These are phyloP conservation scores for Aulostomus chinensis DNA, from an alignment of 2,797 vertebrate genomes.

Conservation along the genomic window DNA sequence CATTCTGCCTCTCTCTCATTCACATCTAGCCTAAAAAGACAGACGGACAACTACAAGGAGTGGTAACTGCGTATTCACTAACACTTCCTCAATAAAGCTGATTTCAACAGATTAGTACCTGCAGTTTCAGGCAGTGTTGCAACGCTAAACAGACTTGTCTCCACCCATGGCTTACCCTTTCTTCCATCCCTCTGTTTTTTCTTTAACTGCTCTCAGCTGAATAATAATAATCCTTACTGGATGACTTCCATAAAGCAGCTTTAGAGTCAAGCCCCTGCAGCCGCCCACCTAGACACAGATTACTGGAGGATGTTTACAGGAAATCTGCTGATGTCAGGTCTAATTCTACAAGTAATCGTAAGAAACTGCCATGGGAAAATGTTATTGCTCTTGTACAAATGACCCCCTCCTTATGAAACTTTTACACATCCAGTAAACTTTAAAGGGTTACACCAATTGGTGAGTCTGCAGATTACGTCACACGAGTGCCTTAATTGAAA, in stretches of 20 bases:
- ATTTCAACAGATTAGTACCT: conserved; percentile 40
- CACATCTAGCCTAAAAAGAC: too few relatives aligned
- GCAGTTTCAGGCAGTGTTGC: conserved; percentile 36
- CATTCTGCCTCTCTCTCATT: too few relatives aligned
- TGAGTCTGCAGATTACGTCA: not conserved
- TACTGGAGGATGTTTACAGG: conserved; percentile 48
- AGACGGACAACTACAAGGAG: not conserved
- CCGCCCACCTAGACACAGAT: conserved; percentile 66
- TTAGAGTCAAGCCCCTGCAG: conserved; percentile 53
- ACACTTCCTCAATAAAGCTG: too few relatives aligned
- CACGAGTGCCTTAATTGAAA: too few relatives aligned
- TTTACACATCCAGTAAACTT: not conserved
- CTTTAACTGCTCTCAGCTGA: conserved; percentile 55
- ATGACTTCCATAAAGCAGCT: conserved; percentile 72
- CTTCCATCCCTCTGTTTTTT: conserved; percentile 36
- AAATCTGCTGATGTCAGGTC: conserved; percentile 42
- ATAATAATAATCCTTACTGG: conserved; percentile 69
- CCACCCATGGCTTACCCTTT: conserved; percentile 32
- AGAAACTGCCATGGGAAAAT: conserved; percentile 38
- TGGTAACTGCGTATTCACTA: conserved; percentile 6
- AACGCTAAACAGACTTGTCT: conserved; percentile 17
- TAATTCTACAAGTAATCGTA: conserved; percentile 31
- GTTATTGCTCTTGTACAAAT: not conserved
- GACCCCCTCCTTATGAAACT: not conserved
- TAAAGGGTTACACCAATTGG: not conserved